phyloP scores from a whole-genome alignment of 2,888 invertebrate genomes.

The Pogonocherus hispidulus region DNA sequence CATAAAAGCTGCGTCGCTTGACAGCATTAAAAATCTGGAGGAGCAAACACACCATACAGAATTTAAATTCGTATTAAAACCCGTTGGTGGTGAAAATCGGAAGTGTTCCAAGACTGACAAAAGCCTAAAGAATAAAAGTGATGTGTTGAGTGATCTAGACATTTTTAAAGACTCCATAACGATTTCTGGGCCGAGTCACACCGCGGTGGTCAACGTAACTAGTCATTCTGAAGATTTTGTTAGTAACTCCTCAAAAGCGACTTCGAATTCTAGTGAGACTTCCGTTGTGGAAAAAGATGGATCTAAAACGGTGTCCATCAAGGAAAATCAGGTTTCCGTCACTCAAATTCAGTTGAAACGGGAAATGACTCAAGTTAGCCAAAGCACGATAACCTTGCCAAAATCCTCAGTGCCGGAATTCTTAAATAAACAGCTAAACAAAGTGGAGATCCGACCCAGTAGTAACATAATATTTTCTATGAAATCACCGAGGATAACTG shows the following conservation, averaged over 20 bases:
- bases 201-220: conserved; percentile 60
- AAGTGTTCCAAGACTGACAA: conserved; percentile 36
- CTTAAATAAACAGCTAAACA: conserved; percentile 79
- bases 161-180: conserved; percentile 51
- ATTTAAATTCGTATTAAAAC: conserved; percentile 40
- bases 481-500: conserved; percentile 66
- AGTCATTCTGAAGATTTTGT: conserved; percentile 49
- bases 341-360: conserved; percentile 74
- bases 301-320: conserved; percentile 53
- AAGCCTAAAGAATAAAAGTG: conserved; percentile 18
- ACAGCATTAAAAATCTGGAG: conserved; percentile 74
- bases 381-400: conserved; percentile 48
- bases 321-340: conserved; percentile 69
- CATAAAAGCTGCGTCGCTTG: conserved; percentile 69
- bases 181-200: conserved; percentile 64
- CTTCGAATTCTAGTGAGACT: conserved; percentile 33
- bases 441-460: conserved; percentile 75
- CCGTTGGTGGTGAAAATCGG: background rate
- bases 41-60: conserved; percentile 58
- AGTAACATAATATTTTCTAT: conserved; percentile 78
- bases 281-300: conserved; percentile 48
- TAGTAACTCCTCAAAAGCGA: conserved; percentile 21
- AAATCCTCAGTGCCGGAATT: conserved; percentile 76
- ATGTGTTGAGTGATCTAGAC: conserved; percentile 24
- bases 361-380: conserved; percentile 69